Percentiles rank a stretch among this genome's conserved stretches.
phyloP scores from a whole-genome alignment of 2,113 vertebrate genomes.

The Phalacrocorax brasilianus region DNA sequence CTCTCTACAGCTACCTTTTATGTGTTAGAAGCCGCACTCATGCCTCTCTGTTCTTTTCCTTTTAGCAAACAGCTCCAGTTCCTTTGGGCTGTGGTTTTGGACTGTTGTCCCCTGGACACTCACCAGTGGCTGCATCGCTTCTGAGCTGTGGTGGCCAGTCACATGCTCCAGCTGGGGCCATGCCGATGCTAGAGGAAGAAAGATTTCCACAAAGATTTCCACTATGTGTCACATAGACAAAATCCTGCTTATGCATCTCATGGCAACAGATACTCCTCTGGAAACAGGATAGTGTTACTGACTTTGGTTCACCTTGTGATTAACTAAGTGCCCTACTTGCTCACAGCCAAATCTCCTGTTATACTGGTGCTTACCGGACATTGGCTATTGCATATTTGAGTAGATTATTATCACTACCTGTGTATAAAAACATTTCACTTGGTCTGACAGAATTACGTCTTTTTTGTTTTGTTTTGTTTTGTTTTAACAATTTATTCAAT shows the following conservation, averaged over 20 bases:
- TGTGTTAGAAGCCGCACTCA: accelerated
- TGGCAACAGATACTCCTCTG: neutral
- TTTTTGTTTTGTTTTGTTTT: neutral
- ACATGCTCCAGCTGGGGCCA: neutral
- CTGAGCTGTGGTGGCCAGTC: neutral
- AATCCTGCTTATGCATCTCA: neutral
- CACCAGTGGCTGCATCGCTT: neutral
- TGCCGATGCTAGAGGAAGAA: neutral
- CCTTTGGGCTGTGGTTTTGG: neutral
- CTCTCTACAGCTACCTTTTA: neutral
- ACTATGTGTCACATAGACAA: neutral
- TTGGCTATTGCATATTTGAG: neutral
- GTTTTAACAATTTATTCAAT: neutral
- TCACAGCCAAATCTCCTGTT: neutral
- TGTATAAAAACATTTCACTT: neutral
- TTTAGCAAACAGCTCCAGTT: neutral
- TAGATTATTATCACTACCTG: neutral
- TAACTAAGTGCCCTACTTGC: neutral
- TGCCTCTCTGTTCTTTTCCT: neutral
- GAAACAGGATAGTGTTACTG: neutral
- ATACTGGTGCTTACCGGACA: neutral
- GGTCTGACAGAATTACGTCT: neutral
- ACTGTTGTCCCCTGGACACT: neutral
- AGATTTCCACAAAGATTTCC: constrained; percentile 21
- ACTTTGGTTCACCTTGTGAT: neutral